Evolutionary conservation across 1,140 invertebrate genomes (phyloP).

Genomic region (Chrysomallon squamiferum): DNA sequence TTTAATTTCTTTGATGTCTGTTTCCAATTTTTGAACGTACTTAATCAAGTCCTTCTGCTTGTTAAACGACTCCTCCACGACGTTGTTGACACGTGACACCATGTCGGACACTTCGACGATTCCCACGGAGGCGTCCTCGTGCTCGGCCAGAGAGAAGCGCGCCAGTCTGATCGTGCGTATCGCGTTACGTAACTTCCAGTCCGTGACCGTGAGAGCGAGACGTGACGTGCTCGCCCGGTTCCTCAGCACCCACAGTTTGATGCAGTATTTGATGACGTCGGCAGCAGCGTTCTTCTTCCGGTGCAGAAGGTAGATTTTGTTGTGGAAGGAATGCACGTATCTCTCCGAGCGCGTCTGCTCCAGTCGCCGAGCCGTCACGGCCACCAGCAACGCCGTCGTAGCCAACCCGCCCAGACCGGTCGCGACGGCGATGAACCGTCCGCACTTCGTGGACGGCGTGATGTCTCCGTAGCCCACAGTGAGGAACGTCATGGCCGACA

Average conservation of each 20-base stretch:
- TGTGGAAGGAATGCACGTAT: conserved; percentile 48
- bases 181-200: conserved; percentile 10
- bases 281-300: conserved; percentile 37
- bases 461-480: conserved; percentile 59
- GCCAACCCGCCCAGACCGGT: conserved; percentile 56
- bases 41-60: background rate
- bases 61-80: background rate
- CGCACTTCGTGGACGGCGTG: conserved; percentile 56
- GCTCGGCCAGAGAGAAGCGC: background rate
- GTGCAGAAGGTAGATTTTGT: conserved; percentile 39
- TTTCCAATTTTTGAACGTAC: no score
- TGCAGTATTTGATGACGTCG: conserved; percentile 40
- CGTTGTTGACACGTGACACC: background rate
- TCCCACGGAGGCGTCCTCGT: conserved; percentile 2
- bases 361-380: conserved; percentile 46
- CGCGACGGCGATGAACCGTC: conserved; percentile 52
- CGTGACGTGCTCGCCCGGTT: background rate
- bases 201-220: background rate
- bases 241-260: conserved; percentile 34
- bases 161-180: background rate
- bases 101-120: conserved; percentile 1
- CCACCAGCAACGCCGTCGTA: conserved; percentile 55
- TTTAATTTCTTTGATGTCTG: no score
- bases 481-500: conserved; percentile 58
- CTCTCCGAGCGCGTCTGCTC: conserved; percentile 42